Percentiles rank a stretch among this genome's conserved stretches.
These are phyloP conservation scores for Amblyjoppa fuscipennis DNA, from an alignment of 2,888 invertebrate species.

Conservation along the genomic window DNA sequence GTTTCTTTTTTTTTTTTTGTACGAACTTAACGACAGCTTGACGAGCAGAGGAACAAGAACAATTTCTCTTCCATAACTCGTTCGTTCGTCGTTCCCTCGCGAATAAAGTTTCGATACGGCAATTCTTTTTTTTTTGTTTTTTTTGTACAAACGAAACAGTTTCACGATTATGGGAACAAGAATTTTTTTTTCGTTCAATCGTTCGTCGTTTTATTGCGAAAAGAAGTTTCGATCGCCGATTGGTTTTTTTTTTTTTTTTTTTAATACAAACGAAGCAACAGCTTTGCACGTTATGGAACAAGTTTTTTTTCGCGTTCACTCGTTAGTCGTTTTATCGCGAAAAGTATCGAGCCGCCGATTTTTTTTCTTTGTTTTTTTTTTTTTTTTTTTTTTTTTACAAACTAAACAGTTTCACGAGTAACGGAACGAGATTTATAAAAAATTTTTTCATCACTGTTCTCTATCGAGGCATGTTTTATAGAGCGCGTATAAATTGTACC, in stretches of 20 bases:
- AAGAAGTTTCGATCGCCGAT: no score
- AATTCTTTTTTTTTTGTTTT: background rate
- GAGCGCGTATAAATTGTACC: slow-evolving; percentile 1
- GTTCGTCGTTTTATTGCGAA: no score
- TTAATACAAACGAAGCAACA: background rate
- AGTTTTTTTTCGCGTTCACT: background rate
- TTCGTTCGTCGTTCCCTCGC: no score
- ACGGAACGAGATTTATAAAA: background rate
- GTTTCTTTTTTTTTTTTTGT: no score
- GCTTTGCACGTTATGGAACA: background rate
- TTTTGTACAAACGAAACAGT: background rate
- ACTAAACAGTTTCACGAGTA: background rate
- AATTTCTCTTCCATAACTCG: no score
- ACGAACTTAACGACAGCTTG: no score
- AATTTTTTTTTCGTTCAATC: background rate
- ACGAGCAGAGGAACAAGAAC: no score
- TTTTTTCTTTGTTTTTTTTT: background rate
- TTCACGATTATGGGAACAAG: background rate
- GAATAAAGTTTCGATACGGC: background rate
- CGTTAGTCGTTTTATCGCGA: no score
- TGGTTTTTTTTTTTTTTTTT: background rate
- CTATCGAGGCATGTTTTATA: background rate
- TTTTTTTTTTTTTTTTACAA: background rate
- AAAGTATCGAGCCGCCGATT: background rate
- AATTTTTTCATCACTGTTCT: background rate